These are phyloP conservation scores for Melanotaenia maccullochi DNA, from an alignment of 2,797 vertebrate species.

Conservation along the genomic window DNA sequence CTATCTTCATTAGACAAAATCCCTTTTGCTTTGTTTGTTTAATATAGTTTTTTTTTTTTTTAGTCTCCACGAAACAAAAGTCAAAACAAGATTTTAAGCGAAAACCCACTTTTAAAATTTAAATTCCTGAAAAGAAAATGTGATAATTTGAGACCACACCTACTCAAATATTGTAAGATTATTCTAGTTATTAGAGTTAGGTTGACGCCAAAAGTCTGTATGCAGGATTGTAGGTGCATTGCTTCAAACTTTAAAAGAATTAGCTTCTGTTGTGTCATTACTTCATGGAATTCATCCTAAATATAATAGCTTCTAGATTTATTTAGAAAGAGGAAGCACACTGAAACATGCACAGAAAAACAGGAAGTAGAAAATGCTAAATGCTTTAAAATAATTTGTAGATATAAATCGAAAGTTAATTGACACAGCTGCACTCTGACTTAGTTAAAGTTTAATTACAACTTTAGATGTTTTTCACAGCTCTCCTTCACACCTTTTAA, in stretches of 20 bases:
- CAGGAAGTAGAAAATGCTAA: neutral
- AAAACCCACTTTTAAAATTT: no score
- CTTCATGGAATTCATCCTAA: neutral
- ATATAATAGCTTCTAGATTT: neutral
- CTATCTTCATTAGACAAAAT: neutral
- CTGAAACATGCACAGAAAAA: constrained; percentile 2
- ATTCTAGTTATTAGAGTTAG: no score
- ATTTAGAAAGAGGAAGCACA: neutral
- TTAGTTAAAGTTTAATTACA: neutral
- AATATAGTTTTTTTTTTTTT: no score
- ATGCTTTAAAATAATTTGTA: no score
- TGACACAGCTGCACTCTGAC: neutral
- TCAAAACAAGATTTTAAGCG: no score
- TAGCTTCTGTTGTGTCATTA: neutral
- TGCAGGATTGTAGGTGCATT: no score
- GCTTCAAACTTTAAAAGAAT: no score
- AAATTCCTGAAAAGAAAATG: no score
- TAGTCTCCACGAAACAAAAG: no score
- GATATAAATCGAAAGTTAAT: neutral
- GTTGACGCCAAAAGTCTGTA: no score
- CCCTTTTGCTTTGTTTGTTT: neutral
- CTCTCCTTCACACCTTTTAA: neutral
- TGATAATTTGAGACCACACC: no score
- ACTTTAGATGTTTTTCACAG: neutral
- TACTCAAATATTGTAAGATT: no score